Base-by-base conservation (phyloP, 2,888 invertebrate genomes). In the Heliconius ethilla region DNA sequence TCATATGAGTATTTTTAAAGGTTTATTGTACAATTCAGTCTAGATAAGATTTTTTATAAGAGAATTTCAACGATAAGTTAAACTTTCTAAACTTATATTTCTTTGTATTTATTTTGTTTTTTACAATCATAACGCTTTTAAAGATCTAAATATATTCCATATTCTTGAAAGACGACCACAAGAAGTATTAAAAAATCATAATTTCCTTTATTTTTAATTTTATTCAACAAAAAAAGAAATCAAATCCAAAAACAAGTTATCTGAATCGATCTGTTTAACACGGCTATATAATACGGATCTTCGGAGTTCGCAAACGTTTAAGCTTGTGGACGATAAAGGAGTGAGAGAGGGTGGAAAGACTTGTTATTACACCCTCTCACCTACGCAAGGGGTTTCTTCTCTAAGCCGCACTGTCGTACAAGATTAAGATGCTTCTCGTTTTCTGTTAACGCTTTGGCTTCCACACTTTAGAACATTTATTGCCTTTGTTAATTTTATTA, bases 341-440 rank as follows among this genome's bases (percentile, higher is more conserved):
- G 87, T 84, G 80, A 85, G 84, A 85, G 84, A 86, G 86, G 85
- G 86, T 87, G 87, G 86, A 85, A 85, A 86, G 89, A 90, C 91
- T 90, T 93, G 92, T 93, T 94, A 93, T 92, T 92, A 92, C 93
- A 92, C 93, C 92, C 92, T 92, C 91, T 93, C 93, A 92, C 92
- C 93, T 92, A 92, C 90, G 91, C 89, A 90, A 85, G 92, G 89
- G 90, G 90, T 89, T 90, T 89, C 90, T 86, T 87, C 88, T 90
- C 86, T 85, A 87, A 92, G 88, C 88, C 86, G 85, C 89, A 88
- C 90, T 90, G 91, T 91, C 91, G 91, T 89, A 87, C 88, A 88
- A 93, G 91, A 93, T 93, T 93, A 93, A 93, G 93, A 91, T 87
- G 90, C 90, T 91, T 85, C 86, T 89, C 86, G 88, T 90, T 91